Evolutionary conservation across 2,113 vertebrate species (phyloP), one percentile per base, ranked within the genome.

Genomic region (Aegypius monachus): DNA sequence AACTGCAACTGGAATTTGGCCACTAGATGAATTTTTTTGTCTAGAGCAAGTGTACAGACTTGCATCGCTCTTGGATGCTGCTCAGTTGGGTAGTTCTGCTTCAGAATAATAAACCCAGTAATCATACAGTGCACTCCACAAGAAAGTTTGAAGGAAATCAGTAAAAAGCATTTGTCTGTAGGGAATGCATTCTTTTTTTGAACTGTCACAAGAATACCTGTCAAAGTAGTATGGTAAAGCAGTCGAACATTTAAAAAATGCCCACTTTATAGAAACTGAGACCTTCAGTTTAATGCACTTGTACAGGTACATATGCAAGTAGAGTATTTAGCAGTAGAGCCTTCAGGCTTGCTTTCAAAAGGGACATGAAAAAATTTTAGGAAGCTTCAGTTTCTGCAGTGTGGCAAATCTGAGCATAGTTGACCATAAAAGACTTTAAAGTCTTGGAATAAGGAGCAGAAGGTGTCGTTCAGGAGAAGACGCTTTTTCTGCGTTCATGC

Each of bases 1-100:
- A 91, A 84, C 70, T 62, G 88, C 68, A 72, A 52, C 82, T 79
- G 16, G 70, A 93, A 80, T 97, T 95, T 87, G 84, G 84, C 88
- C 82, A 47, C 83, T 70, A 65, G 86, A 65, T 74, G 11, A 59
- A 10, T 83, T 65, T 88, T 70, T 78, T 52, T n/a, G 47, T 45
- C 36, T 61, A n/a, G 43, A 31, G 52, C 70, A n/a, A 16, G 56
- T 79, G 78, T 66, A 55, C 27, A 90, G 92, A 52, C 47, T 38
- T 32, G 52, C 56, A 47, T 29, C 4, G 1, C 62, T 92, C 67
- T 68, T 89, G n/a, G 34, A 62, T 77, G 74, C 52, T 42, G 34
- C 85, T 96, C 80, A 70, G 55, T 80, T 81, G 71, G 42, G 21
- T 36, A 63, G 34, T n/a, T 86, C 34, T 81, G 58, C 59, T 73